Base-by-base conservation (phyloP, 2,113 vertebrate genomes). In the Prunella fulvescens region DNA sequence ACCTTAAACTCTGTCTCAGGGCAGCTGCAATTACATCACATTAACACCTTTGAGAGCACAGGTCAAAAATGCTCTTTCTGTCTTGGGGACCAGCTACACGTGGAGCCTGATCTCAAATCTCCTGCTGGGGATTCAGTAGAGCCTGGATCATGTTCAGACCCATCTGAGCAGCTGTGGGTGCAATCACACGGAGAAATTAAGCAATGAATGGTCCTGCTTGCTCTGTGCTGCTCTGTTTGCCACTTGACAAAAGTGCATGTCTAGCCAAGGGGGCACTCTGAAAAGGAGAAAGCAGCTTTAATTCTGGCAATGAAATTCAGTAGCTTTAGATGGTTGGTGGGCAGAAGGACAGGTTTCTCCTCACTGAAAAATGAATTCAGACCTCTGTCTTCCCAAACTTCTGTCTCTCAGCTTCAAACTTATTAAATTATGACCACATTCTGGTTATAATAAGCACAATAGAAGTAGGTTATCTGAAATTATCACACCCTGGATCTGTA, bases 21-120 rank as follows among this genome's bases (percentile, higher is more conserved):
- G 78, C 87, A 91, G 45, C 45, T 91, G 90, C 70, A 95, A 96
- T 95, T 82, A 89, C 70, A 87, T 61, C 95, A 93, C 91, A 71
- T 96, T 91, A 96, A 80, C 85, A 91, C 90, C 90, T 96, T 82
- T 35, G 37, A 66, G 51, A 92, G 47, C 88, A 80, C 44, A 62
- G 83, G 88, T 93, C 94, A 91, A 33, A 92, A 95, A 48, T 14
- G 33, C 37, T 81, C 33, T 48, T 88, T 76, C 60, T 19, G 7
- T 58, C 76, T 79, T 85, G 58, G 66, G 69, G 96, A 66, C 24
- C 14, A 57, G 69, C 40, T 70, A 24, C 6, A 70, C 0, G 1
- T 19, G 42, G 50, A 92, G 74, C 25, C 74, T 72, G 76, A 70
- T 25, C 42, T 80, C n/a, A 72, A 86, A 78, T 76, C 47, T 71